Conservation (phyloP, 1,140 invertebrate species). For the Trinorchestia longiramus region DNA sequence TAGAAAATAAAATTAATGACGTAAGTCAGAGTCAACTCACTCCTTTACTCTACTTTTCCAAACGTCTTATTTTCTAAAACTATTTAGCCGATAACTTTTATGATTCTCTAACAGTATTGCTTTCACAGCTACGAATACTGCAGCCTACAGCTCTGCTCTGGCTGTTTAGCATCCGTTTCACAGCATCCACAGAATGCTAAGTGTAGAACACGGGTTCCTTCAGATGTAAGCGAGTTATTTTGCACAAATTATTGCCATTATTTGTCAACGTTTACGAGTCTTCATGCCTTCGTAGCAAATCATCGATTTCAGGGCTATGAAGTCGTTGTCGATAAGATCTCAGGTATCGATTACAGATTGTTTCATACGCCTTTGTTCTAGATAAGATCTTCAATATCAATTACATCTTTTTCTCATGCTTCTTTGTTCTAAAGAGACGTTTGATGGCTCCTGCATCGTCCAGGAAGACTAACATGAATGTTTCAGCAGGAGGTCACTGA, state of each 20-base stretch:
- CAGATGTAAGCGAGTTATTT: neutral
- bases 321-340: constrained; percentile 35
- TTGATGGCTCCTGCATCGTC: constrained; percentile 37
- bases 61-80: neutral
- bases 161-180: neutral
- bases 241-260: neutral
- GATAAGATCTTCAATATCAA: constrained; percentile 49
- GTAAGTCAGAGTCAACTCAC: neutral
- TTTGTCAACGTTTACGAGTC: neutral
- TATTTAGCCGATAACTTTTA: neutral
- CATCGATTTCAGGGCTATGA: constrained; percentile 11
- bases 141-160: neutral
- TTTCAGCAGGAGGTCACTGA: constrained; percentile 25
- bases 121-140: neutral
- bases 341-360: constrained; percentile 12
- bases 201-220: neutral
- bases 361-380: constrained; percentile 29
- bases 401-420: constrained; percentile 28
- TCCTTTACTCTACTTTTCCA: neutral
- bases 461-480: neutral
- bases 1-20: neutral
- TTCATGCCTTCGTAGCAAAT: neutral
- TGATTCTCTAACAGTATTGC: neutral
- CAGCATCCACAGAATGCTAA: neutral
- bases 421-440: constrained; percentile 49